These are phyloP conservation scores for Oxystoma pomonae DNA, from an alignment of 2,888 invertebrate species.

Conservation along the genomic window DNA sequence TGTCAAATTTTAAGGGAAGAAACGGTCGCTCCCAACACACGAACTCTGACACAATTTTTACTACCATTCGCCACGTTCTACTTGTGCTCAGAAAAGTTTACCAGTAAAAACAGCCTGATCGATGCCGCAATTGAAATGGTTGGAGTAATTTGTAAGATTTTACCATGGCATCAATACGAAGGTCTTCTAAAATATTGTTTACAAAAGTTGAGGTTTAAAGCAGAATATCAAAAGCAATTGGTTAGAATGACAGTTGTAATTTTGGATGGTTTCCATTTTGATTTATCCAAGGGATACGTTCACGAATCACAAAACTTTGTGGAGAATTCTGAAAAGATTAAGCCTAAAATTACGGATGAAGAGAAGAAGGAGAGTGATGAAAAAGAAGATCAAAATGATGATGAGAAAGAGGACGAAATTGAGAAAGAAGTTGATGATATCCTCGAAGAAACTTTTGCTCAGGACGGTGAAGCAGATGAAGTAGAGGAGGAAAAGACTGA, in stretches of 20 bases:
- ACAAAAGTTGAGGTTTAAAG: constrained; percentile 64
- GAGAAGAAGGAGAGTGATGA: constrained; percentile 21
- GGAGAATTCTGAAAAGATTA: neutral
- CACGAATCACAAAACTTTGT: constrained; percentile 17
- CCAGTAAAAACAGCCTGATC: constrained; percentile 72
- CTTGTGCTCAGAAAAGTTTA: constrained; percentile 71
- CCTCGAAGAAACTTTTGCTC: constrained; percentile 37
- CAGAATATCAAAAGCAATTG: constrained; percentile 78
- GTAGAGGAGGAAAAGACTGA: constrained; percentile 27
- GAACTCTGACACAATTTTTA: constrained; percentile 78
- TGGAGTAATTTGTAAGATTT: constrained; percentile 67
- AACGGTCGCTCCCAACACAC: constrained; percentile 56
- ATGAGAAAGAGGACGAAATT: constrained; percentile 34
- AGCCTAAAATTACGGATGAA: constrained; percentile 3
- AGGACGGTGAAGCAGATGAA: constrained; percentile 44
- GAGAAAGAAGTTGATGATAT: constrained; percentile 46
- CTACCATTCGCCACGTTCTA: constrained; percentile 80
- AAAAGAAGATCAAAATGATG: constrained; percentile 28
- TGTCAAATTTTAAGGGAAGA: constrained; percentile 61
- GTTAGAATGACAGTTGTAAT: constrained; percentile 73
- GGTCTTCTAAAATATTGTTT: constrained; percentile 77
- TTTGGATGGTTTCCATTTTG: constrained; percentile 89
- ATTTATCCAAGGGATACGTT: constrained; percentile 60
- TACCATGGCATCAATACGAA: constrained; percentile 91
- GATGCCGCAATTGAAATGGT: constrained; percentile 83